Base-by-base conservation (phyloP, 2,888 invertebrate genomes). In the Tubulanus polymorphus region DNA sequence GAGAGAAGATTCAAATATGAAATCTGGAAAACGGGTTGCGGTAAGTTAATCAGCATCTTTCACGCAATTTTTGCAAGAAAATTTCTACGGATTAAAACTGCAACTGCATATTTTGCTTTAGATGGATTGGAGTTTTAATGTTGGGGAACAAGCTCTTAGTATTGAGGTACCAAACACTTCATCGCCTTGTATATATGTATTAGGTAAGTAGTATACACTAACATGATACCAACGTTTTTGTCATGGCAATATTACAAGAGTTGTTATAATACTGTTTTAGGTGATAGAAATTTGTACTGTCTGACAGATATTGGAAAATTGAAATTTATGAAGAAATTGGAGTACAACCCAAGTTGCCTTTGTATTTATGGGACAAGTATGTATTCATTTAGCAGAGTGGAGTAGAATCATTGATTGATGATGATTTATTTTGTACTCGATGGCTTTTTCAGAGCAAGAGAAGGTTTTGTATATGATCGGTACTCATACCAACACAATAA, bases 241-340 rank as follows among this genome's bases (percentile, higher is more conserved):
- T 32, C 32, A 25, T 28, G 23, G 5, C 27, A 12, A 15, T 51
- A 12, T n/a, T 1, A 1, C 10, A 23, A 15, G 15, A 8, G 49
- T 15, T 15, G 15, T 5, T 2, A 0, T n/a, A 53, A 57, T 48
- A 6, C 51, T 54, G 20, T 63, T 62, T 26, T 68, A 75, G 80
- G 81, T 25, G 93, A 94, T 78, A 85, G 88, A 66, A 89, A 89
- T 79, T 82, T 95, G 18, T 91, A 87, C 70, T 78, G 78, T 59
- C 54, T 83, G 47, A 74, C 78, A 65, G 91, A 91, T 67, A 86
- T 85, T 67, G 94, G 93, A 8, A 84, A 86, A 53, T 80, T 93
- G 65, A 87, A 87, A 69, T 91, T 87, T 73, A 88, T 89, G 80
- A 88, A 91, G 70, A 88, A 89, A 72, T 84, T 94, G 61, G 91